Percentiles rank a stretch among this genome's conserved stretches.
Conservation (phyloP, 2,888 invertebrate species). For the Pseudoips prasinana region DNA sequence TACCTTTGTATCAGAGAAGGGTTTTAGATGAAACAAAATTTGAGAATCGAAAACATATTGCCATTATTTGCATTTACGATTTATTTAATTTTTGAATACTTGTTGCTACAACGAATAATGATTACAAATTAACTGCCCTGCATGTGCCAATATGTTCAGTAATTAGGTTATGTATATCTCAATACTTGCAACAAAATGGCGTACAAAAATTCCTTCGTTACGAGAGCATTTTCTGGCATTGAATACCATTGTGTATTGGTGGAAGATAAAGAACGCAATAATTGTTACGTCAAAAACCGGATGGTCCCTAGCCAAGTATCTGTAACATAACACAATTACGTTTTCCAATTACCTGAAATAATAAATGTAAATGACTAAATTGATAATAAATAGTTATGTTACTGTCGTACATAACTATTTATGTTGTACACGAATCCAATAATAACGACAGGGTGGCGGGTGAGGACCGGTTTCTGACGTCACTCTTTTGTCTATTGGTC, state of each 20-base stretch:
- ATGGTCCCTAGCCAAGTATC: no score
- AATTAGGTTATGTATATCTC: conserved; percentile 14
- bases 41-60: conserved; percentile 65
- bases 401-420: no score
- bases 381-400: no score
- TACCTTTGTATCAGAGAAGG: conserved; percentile 44
- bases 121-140: conserved; percentile 48
- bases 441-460: no score
- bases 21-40: conserved; percentile 41
- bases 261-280: no score
- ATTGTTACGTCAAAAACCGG: no score
- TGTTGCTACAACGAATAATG: conserved; percentile 56
- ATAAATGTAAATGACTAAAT: no score
- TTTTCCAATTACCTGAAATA: no score
- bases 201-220: conserved; percentile 14
- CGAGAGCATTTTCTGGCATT: conserved; percentile 7
- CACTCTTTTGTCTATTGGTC: no score
- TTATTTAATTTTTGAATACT: conserved; percentile 61
- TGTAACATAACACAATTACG: no score
- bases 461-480: no score
- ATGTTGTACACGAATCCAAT: no score
- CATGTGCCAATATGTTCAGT: conserved; percentile 57
- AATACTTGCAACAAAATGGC: conserved; percentile 14
- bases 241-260: conserved; percentile 12
- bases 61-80: conserved; percentile 80